These are phyloP conservation scores for honey bee (Apis mellifera) DNA, from an alignment of 1,140 invertebrate species.

Conservation along the genomic window Amel_HAv3.1 CM009931.2:8238001-8238500, in stretches of 20 bases:
- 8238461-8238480: too few relatives aligned
- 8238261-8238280: neutral
- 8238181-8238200: neutral
- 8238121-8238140: neutral
- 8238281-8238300: neutral
- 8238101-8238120: too few relatives aligned
- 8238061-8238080: too few relatives aligned
- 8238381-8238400: constrained; percentile 33
- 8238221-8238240: neutral
- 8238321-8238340: constrained; percentile 13
- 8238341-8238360: constrained; percentile 3
- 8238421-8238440: too few relatives aligned
- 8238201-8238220: neutral
- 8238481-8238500: too few relatives aligned
- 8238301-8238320: neutral
- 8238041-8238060: too few relatives aligned
- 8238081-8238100: too few relatives aligned
- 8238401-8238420: constrained; percentile 44
- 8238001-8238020: too few relatives aligned
- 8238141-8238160: neutral
- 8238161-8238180: too few relatives aligned
- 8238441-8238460: neutral
- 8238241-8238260: neutral
- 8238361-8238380: neutral
- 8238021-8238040: too few relatives aligned